A percentile compares a stretch with the other conserved stretches of the same genome.
These are phyloP conservation scores for Acrocephalus kingi DNA, from an alignment of 2,113 vertebrate genomes.

Conservation along the genomic window DNA sequence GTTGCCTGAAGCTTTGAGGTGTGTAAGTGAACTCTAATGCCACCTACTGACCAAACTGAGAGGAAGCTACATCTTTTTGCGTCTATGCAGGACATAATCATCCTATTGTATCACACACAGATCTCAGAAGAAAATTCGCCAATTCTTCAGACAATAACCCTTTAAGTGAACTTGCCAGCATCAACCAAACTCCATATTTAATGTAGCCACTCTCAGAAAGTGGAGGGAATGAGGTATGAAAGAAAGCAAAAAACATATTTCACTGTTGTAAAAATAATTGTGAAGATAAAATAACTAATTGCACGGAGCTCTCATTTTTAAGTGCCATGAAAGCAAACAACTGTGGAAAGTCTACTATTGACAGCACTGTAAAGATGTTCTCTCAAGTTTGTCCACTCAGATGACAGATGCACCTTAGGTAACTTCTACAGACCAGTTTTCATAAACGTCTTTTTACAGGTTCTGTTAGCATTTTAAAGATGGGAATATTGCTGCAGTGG, in stretches of 20 bases:
- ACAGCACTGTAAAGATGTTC: background rate
- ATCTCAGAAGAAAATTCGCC: background rate
- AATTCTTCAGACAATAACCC: background rate
- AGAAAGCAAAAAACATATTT: background rate
- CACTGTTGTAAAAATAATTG: background rate
- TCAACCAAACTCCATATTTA: background rate
- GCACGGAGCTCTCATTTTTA: background rate
- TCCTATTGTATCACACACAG: background rate
- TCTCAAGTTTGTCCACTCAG: background rate
- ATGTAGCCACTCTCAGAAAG: background rate
- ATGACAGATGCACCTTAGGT: background rate
- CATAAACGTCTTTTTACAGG: background rate
- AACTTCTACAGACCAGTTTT: background rate
- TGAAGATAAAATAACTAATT: background rate
- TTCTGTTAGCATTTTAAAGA: background rate
- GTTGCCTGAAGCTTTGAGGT: background rate
- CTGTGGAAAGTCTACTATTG: background rate
- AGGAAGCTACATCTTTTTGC: background rate
- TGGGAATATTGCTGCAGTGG: background rate
- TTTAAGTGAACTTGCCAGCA: background rate
- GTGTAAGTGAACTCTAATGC: background rate
- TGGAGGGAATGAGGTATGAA: background rate
- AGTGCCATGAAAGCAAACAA: background rate
- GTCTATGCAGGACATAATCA: accelerated
- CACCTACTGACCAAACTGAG: background rate